Evolutionary conservation across 2,888 invertebrate genomes (phyloP).

Genomic region (Antitype chi): DNA sequence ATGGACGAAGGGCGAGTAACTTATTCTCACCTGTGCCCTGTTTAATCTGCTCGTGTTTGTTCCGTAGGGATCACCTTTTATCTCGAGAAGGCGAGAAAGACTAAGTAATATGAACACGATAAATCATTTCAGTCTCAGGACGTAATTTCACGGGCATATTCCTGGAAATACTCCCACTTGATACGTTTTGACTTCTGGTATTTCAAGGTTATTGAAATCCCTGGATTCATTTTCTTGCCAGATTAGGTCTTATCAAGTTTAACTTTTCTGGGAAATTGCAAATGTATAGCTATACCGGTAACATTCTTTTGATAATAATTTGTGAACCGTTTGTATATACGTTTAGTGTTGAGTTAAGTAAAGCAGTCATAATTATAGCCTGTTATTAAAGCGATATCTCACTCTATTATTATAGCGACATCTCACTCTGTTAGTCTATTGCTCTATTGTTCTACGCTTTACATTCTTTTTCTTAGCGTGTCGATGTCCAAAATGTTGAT

Average conservation of each 20-base stretch:
- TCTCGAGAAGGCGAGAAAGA: conserved; percentile 27
- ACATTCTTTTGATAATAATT: neutral
- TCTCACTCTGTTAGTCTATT: too few relatives aligned
- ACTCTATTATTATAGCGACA: too few relatives aligned
- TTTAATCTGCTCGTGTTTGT: conserved; percentile 57
- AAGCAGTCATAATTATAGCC: neutral
- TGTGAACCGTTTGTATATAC: neutral
- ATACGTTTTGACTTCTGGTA: neutral
- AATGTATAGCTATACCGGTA: neutral
- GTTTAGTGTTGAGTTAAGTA: too few relatives aligned
- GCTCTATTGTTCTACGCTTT: neutral
- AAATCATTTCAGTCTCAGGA: conserved; percentile 33
- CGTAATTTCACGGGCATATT: neutral
- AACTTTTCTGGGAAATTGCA: neutral
- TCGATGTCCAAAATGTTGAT: too few relatives aligned
- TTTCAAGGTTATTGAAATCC: neutral
- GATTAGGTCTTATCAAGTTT: neutral
- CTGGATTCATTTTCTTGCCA: neutral
- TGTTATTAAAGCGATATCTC: too few relatives aligned
- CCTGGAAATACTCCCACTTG: neutral
- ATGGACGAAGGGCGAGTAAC: conserved; percentile 42
- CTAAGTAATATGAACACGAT: conserved; percentile 39
- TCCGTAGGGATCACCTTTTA: conserved; percentile 42
- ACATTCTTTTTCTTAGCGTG: too few relatives aligned
- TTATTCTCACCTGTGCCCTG: conserved; percentile 64